Evolutionary conservation across 1,140 invertebrate species (phyloP).

Genomic region (Cotesia glomerata): DNA sequence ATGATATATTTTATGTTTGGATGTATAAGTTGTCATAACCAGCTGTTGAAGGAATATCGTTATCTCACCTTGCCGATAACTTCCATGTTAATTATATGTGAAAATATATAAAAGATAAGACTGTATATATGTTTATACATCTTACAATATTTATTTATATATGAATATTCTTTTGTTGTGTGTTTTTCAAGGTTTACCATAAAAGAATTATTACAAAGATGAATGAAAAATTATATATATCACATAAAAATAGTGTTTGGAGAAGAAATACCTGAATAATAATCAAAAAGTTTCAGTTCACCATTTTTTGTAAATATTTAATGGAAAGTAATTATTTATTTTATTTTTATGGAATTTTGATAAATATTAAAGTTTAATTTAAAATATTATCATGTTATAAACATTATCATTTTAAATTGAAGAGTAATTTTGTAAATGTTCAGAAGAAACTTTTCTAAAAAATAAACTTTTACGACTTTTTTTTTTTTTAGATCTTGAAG

Average conservation of each 20-base stretch:
- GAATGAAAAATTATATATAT: not conserved
- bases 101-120: not conserved
- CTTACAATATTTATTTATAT: not conserved
- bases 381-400: too few relatives aligned
- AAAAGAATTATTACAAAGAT: not conserved
- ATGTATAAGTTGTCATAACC: not conserved
- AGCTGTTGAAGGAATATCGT: constrained; percentile 2
- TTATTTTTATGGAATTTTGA: too few relatives aligned
- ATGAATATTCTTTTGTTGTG: not conserved
- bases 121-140: too few relatives aligned
- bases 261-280: not conserved
- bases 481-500: too few relatives aligned
- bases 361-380: too few relatives aligned
- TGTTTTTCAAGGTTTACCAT: not conserved
- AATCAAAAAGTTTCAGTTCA: not conserved
- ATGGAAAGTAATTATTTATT: too few relatives aligned
- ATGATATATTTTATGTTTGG: too few relatives aligned
- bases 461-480: too few relatives aligned
- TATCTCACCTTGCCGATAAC: not conserved
- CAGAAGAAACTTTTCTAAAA: too few relatives aligned
- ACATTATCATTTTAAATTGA: too few relatives aligned
- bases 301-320: too few relatives aligned
- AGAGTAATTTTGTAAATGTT: too few relatives aligned
- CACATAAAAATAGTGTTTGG: not conserved
- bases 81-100: not conserved